Conservation (phyloP, 2,888 invertebrate genomes). For the Lasioglossum morio region DNA sequence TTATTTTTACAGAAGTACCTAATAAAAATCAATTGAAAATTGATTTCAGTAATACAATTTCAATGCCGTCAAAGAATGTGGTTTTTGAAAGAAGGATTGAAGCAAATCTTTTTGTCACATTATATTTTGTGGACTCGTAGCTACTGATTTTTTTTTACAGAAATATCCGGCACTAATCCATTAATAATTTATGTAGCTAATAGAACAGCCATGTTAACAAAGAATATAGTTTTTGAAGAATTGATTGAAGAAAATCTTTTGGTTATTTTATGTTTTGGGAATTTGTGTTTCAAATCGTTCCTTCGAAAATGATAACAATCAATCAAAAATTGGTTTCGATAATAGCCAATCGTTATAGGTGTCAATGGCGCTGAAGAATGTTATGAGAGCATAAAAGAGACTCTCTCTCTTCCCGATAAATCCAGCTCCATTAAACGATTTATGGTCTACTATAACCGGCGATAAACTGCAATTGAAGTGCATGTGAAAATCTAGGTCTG, state of each 20-base stretch:
- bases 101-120: background rate
- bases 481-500: constrained; percentile 3
- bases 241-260: background rate
- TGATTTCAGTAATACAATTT: background rate
- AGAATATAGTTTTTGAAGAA: background rate
- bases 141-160: background rate
- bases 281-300: background rate
- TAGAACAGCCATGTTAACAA: background rate
- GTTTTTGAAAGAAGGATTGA: background rate
- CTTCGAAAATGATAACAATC: background rate
- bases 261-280: background rate
- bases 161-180: background rate
- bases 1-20: background rate
- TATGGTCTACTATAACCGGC: background rate
- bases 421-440: background rate
- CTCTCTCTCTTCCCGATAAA: background rate
- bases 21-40: background rate
- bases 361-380: background rate
- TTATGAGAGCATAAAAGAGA: background rate
- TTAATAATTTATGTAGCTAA: background rate
- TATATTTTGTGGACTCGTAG: background rate
- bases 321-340: background rate
- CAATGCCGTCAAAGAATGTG: background rate
- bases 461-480: constrained; percentile 13
- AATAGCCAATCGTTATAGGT: background rate